Conservation (phyloP, 2,888 invertebrate genomes). For the Heteromurus nitidus region DNA sequence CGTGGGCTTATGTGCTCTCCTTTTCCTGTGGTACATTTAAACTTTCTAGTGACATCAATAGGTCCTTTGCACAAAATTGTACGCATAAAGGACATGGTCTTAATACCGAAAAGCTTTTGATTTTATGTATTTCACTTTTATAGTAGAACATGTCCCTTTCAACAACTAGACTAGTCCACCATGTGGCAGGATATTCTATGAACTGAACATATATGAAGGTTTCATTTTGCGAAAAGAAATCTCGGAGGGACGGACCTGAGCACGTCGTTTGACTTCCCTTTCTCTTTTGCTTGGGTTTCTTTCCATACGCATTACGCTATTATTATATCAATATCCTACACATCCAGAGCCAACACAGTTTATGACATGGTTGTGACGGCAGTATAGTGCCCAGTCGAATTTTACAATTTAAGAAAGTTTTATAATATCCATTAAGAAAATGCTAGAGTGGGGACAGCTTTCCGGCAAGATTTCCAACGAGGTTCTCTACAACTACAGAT, state of each 20-base stretch:
- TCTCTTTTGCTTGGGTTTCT: no score
- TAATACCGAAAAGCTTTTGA: constrained; percentile 1
- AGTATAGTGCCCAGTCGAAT: not conserved
- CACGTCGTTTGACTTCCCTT: no score
- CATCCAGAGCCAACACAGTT: not conserved
- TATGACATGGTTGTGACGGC: not conserved
- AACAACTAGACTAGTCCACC: no score
- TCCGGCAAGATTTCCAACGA: constrained; percentile 22
- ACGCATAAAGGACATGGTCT: not conserved
- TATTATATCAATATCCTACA: not conserved
- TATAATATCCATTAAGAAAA: not conserved
- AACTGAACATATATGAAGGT: no score
- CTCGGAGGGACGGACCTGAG: no score
- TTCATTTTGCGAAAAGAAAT: no score
- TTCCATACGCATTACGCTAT: not conserved
- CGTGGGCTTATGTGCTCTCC: no score
- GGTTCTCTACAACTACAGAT: constrained; percentile 47
- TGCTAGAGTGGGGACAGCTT: constrained; percentile 37
- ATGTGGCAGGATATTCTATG: no score
- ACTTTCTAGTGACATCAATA: not conserved
- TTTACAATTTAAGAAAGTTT: not conserved
- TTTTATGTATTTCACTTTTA: constrained; percentile 13
- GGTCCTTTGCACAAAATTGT: not conserved
- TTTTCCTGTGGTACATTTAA: no score
- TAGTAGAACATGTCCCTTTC: no score